A percentile compares a stretch with the other conserved stretches of the same genome.
phyloP scores from a whole-genome alignment of 2,888 invertebrate species.

The Eristalinus aeneus region DNA sequence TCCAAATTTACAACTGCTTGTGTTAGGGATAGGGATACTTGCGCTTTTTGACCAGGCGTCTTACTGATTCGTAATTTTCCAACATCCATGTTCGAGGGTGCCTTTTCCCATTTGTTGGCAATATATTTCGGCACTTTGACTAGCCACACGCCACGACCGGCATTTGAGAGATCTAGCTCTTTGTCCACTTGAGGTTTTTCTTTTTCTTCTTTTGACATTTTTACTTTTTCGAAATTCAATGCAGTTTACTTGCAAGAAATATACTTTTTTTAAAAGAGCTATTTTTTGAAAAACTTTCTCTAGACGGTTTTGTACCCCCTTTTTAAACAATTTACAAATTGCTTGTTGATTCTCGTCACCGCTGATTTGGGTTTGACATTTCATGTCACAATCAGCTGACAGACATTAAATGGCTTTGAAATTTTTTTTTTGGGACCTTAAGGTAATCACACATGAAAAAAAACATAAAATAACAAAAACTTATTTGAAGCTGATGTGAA shows the following conservation, averaged over 20 bases:
- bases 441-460: not conserved
- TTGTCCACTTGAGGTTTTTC: slow-evolving; percentile 85
- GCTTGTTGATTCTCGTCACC: slow-evolving; percentile 48
- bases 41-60: slow-evolving; percentile 90
- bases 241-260: not conserved
- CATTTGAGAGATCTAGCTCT: slow-evolving; percentile 93
- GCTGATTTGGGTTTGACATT: slow-evolving; percentile 16
- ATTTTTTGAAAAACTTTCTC: slow-evolving; percentile 1
- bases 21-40: slow-evolving; percentile 92
- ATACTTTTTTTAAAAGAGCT: not conserved
- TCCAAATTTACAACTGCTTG: slow-evolving; percentile 90
- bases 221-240: not conserved
- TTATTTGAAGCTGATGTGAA: too few relatives aligned
- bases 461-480: too few relatives aligned
- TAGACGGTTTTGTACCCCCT: not conserved
- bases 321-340: not conserved
- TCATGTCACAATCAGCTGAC: slow-evolving; percentile 46
- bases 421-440: not conserved
- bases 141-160: slow-evolving; percentile 96
- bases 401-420: not conserved
- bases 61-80: slow-evolving; percentile 94
- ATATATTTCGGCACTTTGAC: slow-evolving; percentile 98
- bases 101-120: slow-evolving; percentile 95
- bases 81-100: slow-evolving; percentile 94
- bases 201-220: slow-evolving; percentile 80